Evolutionary conservation across 2,888 invertebrate genomes (phyloP).

Genomic region (Doris montereyensis): DNA sequence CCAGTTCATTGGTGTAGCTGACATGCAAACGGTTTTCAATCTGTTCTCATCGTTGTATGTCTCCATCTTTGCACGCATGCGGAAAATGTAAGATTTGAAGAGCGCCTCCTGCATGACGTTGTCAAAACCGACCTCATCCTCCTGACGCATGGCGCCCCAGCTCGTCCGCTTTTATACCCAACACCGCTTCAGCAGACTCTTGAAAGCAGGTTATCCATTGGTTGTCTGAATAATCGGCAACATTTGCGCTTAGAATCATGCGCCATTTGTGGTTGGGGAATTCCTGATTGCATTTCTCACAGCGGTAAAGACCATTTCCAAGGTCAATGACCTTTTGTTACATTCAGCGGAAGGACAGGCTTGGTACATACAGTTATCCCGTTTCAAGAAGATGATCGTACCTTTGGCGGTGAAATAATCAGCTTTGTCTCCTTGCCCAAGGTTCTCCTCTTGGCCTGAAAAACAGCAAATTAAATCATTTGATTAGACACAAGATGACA

Average conservation of each 20-base stretch:
- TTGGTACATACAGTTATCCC: slow-evolving; percentile 87
- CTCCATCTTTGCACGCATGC: slow-evolving; percentile 90
- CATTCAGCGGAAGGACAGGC: slow-evolving; percentile 92
- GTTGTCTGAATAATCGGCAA: slow-evolving; percentile 90
- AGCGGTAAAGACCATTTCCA: slow-evolving; percentile 89
- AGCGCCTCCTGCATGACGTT: slow-evolving; percentile 82
- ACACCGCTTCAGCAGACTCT: slow-evolving; percentile 70
- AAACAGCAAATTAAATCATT: no score
- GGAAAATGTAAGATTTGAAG: slow-evolving; percentile 87
- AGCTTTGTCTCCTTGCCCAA: slow-evolving; percentile 81
- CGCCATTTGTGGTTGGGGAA: slow-evolving; percentile 90
- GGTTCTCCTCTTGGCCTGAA: no score
- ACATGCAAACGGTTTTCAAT: slow-evolving; percentile 83
- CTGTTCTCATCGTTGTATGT: slow-evolving; percentile 90
- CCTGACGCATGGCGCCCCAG: slow-evolving; percentile 80
- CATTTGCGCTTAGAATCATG: slow-evolving; percentile 82
- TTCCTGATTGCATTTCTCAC: slow-evolving; percentile 94
- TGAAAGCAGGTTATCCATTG: slow-evolving; percentile 94
- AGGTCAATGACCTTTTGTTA: slow-evolving; percentile 95
- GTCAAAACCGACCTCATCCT: slow-evolving; percentile 51
- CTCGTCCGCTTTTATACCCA: slow-evolving; percentile 65
- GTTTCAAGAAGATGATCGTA: slow-evolving; percentile 83
- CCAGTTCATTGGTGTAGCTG: slow-evolving; percentile 82
- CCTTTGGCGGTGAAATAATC: slow-evolving; percentile 88
- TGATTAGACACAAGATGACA: no score